Evolutionary conservation across 2,113 vertebrate genomes (phyloP).

Genomic region (Datnioides undecimradiatus): DNA sequence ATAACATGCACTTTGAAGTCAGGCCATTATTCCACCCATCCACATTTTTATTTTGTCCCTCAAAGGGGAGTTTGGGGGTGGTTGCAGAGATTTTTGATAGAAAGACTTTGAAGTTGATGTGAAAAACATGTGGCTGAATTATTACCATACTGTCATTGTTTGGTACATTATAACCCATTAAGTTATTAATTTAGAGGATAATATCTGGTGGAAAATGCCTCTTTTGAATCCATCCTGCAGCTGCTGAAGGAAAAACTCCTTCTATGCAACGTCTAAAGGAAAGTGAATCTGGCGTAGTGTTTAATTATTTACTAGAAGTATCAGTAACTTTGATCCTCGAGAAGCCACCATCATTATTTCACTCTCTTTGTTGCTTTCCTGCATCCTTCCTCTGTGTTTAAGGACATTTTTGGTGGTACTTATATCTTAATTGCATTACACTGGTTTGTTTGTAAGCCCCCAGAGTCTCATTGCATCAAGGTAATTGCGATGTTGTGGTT

Average conservation of each 20-base stretch:
- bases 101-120: constrained; percentile 72
- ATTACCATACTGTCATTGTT: constrained; percentile 36
- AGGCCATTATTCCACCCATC: constrained; percentile 74
- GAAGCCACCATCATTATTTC: constrained; percentile 60
- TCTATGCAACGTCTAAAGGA: constrained; percentile 1
- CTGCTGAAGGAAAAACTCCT: constrained; percentile 9
- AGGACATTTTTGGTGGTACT: constrained; percentile 70
- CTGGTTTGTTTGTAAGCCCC: constrained; percentile 74
- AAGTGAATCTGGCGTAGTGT: constrained; percentile 26
- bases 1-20: constrained; percentile 79
- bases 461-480: constrained; percentile 72
- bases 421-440: constrained; percentile 77
- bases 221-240: constrained; percentile 17
- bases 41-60: constrained; percentile 70
- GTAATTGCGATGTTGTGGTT: constrained; percentile 82
- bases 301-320: constrained; percentile 48
- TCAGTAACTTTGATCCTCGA: constrained; percentile 61
- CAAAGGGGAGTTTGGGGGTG: constrained; percentile 37
- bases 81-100: constrained; percentile 45
- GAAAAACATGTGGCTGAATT: constrained; percentile 67
- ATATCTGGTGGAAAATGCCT: constrained; percentile 29
- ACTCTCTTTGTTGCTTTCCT: constrained; percentile 49
- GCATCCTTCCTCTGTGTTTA: constrained; percentile 58
- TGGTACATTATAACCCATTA: constrained; percentile 25
- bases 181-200: constrained; percentile 22